A percentile compares a stretch with the other conserved stretches of the same genome.
These are phyloP conservation scores for Drosophila neotestacea DNA, from an alignment of 2,888 invertebrate species.

Conservation along the genomic window DNA sequence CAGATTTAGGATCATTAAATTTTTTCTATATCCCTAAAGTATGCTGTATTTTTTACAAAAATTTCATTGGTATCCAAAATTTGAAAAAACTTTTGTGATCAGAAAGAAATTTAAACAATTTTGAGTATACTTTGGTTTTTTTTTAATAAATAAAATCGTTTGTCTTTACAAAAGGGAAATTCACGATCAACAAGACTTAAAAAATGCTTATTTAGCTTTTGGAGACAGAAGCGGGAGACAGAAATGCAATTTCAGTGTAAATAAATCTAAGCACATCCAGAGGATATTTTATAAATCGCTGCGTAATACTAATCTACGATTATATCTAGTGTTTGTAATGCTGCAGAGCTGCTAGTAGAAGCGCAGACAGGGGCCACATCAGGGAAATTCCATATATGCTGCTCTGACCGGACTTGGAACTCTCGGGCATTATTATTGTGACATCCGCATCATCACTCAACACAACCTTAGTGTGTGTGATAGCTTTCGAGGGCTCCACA, in stretches of 20 bases:
- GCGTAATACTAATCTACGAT: constrained; percentile 44
- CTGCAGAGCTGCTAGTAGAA: constrained; percentile 17
- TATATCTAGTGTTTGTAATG: constrained; percentile 37
- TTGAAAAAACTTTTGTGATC: not conserved
- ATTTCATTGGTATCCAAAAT: too few species aligned
- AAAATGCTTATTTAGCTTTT: constrained; percentile 29
- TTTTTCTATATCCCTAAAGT: not conserved
- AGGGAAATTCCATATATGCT: constrained; percentile 29
- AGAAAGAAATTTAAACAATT: not conserved
- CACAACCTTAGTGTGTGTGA: constrained; percentile 56
- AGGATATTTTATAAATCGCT: constrained; percentile 37
- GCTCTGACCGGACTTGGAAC: constrained; percentile 64
- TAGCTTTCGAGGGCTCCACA: constrained; percentile 58
- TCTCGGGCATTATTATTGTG: constrained; percentile 67
- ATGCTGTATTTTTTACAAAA: not conserved
- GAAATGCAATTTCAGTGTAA: constrained; percentile 46
- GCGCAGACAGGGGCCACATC: constrained; percentile 24
- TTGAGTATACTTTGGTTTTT: constrained; percentile 73
- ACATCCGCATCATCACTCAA: constrained; percentile 66
- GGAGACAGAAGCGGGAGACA: constrained; percentile 39
- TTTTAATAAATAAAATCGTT: constrained; percentile 77
- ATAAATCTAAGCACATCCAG: constrained; percentile 33
- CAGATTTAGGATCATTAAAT: not conserved
- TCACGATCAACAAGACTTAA: constrained; percentile 71
- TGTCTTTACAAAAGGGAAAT: constrained; percentile 73